A percentile compares a stretch with the other conserved stretches of the same genome.
phyloP scores from a whole-genome alignment of 2,797 vertebrate genomes.

The Falco columbarius region DNA sequence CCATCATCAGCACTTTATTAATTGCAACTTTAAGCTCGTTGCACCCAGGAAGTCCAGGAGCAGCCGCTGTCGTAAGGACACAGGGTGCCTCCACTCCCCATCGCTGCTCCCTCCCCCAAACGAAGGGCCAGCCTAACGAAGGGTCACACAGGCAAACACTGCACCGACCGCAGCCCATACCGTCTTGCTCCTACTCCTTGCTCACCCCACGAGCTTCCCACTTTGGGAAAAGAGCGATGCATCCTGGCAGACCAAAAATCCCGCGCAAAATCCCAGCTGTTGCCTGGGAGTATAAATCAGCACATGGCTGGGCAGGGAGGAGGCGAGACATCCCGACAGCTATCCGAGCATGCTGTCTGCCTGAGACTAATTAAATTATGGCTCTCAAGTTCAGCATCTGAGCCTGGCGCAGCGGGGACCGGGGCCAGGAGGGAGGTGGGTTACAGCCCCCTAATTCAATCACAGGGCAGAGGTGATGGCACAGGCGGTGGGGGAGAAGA shows the following conservation, averaged over 20 bases:
- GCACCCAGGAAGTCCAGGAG: background rate
- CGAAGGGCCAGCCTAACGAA: background rate
- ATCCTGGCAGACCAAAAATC: background rate
- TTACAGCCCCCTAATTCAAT: constrained; percentile 60
- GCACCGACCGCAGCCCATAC: accelerated
- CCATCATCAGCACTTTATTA: constrained; percentile 30
- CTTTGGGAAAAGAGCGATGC: background rate
- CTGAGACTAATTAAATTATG: constrained; percentile 33
- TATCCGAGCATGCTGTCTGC: constrained; percentile 3
- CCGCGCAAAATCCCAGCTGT: background rate
- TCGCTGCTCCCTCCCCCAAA: background rate
- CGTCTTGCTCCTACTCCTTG: accelerated
- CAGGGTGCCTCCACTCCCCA: accelerated
- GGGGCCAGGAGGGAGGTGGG: background rate
- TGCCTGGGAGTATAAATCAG: background rate
- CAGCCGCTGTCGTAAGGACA: background rate
- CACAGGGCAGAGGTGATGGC: background rate
- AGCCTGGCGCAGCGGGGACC: background rate
- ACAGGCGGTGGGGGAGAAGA: background rate
- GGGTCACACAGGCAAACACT: accelerated
- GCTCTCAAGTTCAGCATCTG: constrained; percentile 34
- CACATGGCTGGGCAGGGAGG: background rate
- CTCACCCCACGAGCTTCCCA: background rate
- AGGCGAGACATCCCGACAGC: constrained; percentile 37
- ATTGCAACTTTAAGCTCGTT: constrained; percentile 19